A percentile compares a stretch with the other conserved stretches of the same genome.
Evolutionary conservation across 2,888 invertebrate species (phyloP).

Genomic region (Caenorhabditis drosophilae): DNA sequence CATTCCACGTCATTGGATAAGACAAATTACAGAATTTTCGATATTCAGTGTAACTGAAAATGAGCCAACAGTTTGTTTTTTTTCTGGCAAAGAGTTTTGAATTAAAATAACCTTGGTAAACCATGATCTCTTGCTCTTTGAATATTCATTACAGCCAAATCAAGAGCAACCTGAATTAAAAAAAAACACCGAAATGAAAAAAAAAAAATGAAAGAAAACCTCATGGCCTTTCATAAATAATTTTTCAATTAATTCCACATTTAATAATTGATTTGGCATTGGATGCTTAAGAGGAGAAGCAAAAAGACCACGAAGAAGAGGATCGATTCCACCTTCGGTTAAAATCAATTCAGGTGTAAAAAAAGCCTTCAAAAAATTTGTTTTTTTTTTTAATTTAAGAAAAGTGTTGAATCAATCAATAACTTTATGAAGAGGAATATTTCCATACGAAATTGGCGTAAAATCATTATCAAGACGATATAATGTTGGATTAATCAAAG

Average conservation of each 20-base stretch:
- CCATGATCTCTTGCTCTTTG: constrained; percentile 93
- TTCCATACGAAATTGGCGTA: constrained; percentile 80
- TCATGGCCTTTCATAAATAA: constrained; percentile 74
- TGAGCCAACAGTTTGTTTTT: neutral
- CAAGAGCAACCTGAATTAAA: constrained; percentile 80
- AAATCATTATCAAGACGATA: constrained; percentile 61
- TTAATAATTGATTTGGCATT: constrained; percentile 83
- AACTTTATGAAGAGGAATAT: constrained; percentile 80
- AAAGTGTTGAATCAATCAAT: neutral
- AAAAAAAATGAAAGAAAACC: constrained; percentile 22
- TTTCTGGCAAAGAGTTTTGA: neutral
- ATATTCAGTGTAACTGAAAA: constrained; percentile 80
- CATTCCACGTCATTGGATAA: constrained; percentile 82
- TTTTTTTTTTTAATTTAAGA: neutral
- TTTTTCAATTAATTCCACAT: constrained; percentile 90
- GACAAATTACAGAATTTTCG: constrained; percentile 85
- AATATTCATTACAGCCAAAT: constrained; percentile 93
- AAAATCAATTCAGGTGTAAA: constrained; percentile 94
- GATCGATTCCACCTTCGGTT: constrained; percentile 97
- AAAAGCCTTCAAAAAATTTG: constrained; percentile 78
- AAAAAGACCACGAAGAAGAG: constrained; percentile 83
- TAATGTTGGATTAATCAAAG: constrained; percentile 90
- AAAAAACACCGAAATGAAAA: too few relatives aligned
- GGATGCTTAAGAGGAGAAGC: constrained; percentile 81
- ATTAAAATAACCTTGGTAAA: constrained; percentile 73